phyloP scores from a whole-genome alignment of 2,113 vertebrate genomes.

The Pampusana beccarii region DNA sequence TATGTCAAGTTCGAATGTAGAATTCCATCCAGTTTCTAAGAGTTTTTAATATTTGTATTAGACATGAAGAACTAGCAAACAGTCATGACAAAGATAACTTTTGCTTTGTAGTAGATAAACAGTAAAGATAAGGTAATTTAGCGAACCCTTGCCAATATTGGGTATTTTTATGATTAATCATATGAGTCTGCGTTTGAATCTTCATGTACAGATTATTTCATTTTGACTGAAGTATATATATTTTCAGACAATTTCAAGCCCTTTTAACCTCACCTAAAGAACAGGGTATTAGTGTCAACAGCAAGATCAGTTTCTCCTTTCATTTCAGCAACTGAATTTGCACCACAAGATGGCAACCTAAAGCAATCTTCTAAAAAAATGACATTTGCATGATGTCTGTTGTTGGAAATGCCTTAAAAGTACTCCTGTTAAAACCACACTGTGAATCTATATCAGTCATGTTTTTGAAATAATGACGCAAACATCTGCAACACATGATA shows the following conservation, averaged over 20 bases:
- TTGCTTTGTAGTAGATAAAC: neutral
- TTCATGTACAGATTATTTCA: neutral
- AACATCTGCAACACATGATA: neutral
- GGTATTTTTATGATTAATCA: neutral
- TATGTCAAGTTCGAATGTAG: neutral
- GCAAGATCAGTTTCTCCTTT: neutral
- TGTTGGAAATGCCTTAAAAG: conserved; percentile 21
- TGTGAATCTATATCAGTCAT: neutral
- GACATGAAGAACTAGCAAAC: neutral
- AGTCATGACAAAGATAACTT: neutral
- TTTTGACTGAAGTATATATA: neutral
- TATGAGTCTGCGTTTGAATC: neutral
- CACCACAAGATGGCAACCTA: conserved; percentile 71
- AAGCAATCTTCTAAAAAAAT: conserved; percentile 30
- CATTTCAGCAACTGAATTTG: neutral
- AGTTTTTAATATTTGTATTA: neutral
- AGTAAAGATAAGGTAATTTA: neutral
- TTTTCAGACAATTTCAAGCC: neutral
- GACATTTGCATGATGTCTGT: neutral
- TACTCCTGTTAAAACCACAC: neutral
- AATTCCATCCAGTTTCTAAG: neutral
- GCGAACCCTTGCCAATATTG: neutral
- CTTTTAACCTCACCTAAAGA: neutral
- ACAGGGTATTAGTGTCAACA: neutral
- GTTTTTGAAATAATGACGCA: conserved; percentile 13